Evolutionary conservation across 2,888 invertebrate genomes (phyloP).

Genomic region (Drosophila colorata): DNA sequence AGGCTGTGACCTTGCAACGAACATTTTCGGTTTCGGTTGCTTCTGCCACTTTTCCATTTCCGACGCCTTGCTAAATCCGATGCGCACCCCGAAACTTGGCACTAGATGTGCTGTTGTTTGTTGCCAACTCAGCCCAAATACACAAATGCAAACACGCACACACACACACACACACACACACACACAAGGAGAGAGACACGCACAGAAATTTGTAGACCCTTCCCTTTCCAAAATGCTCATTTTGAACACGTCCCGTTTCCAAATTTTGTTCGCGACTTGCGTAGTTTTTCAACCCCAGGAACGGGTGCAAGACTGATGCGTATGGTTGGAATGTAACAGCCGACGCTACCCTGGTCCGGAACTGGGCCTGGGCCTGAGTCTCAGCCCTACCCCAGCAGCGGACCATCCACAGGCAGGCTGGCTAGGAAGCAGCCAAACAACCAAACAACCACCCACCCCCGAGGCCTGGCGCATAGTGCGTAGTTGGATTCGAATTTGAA

Average conservation of each 20-base stretch:
- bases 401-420: not conserved
- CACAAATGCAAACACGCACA: slow-evolving; percentile 12
- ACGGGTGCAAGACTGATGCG: slow-evolving; percentile 46
- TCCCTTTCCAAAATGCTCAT: slow-evolving; percentile 44
- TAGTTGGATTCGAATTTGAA: slow-evolving; percentile 59
- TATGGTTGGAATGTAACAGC: slow-evolving; percentile 50
- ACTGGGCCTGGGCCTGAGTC: slow-evolving; percentile 1
- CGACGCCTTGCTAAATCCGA: slow-evolving; percentile 50
- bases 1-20: slow-evolving; percentile 44
- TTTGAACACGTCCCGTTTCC: slow-evolving; percentile 52
- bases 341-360: slow-evolving; percentile 33
- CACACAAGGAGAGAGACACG: not conserved
- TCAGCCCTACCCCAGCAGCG: slow-evolving; percentile 6
- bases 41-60: slow-evolving; percentile 22
- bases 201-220: slow-evolving; percentile 33
- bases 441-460: slow-evolving; percentile 61
- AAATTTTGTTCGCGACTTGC: slow-evolving; percentile 34
- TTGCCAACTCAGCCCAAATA: slow-evolving; percentile 47
- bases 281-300: slow-evolving; percentile 52
- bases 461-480: slow-evolving; percentile 34
- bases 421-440: not conserved
- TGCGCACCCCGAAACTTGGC: slow-evolving; percentile 61
- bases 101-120: slow-evolving; percentile 32
- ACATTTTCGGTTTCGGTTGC: slow-evolving; percentile 9
- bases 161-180: not conserved